Evolutionary conservation across 2,797 vertebrate genomes (phyloP), one percentile per base, ranked within the genome.

Genomic region (Otolemur crassicaudatus): DNA sequence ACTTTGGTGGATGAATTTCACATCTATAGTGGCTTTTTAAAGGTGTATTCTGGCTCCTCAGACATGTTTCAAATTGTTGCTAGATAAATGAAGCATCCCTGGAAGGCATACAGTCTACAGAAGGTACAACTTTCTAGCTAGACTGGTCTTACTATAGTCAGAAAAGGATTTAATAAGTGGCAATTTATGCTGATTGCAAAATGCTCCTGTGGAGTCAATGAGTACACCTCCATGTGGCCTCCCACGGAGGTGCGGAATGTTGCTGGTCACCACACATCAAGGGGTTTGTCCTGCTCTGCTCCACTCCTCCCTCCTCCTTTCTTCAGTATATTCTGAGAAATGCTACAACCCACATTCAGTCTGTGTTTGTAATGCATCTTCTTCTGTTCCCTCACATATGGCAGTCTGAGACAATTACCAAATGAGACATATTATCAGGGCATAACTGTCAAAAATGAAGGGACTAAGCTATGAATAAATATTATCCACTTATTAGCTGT

Each of bases 361-460:
- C 96, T 96, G 91, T 90, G 49, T 97, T 91, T 91, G 43, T 65
- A 65, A 67, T 25, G 83, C 40, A 17, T 85, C 43, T 58, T 96
- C 91, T 96, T 95, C 93, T 96, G 86, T 93, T 94, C 94, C 31
- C 12, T 94, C 94, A 67, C 96, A 97, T 97, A 95, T 96, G 96
- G 96, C 73, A 81, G 76, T 90, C 94, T 97, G 91, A 97, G 95
- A 49, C 93, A 97, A 97, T 97, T 87, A 96, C 83, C 95, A 95
- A 97, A 97, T 92, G 91, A 97, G 96, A 95, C 46, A 61, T 85
- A 72, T 87, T 87, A 92, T 93, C 93, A 53, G 80, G 49, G 83
- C 77, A 86, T 82, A 93, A 87, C 96, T 97, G 95, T 96, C 88
- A 92, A 96, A 94, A 94, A 95, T 81, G 94, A 91, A 95, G 89